These are phyloP conservation scores for Cervus canadensis DNA, from an alignment of 2,113 vertebrate species.

Conservation along the genomic window DNA sequence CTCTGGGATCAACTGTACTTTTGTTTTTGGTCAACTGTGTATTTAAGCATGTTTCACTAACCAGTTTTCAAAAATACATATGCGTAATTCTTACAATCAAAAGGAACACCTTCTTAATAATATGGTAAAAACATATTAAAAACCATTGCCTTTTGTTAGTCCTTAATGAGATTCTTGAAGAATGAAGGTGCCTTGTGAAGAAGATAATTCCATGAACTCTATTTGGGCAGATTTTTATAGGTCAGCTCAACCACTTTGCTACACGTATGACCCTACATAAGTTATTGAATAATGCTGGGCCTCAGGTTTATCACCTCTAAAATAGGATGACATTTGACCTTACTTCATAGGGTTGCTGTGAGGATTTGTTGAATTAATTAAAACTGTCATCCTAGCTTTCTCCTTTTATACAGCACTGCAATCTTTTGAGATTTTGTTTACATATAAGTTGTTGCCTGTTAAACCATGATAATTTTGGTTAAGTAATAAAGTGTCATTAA, in stretches of 20 bases:
- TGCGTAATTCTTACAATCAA: neutral
- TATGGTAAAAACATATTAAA: neutral
- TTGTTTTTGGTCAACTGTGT: neutral
- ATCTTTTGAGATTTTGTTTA: neutral
- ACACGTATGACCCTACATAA: neutral
- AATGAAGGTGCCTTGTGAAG: neutral
- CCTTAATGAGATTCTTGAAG: neutral
- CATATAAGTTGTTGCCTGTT: neutral
- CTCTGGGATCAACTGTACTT: neutral
- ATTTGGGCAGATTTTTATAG: neutral
- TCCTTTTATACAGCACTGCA: neutral
- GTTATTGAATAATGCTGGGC: neutral
- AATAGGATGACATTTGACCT: neutral
- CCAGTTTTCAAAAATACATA: neutral
- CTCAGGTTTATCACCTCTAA: constrained; percentile 8
- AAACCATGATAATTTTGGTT: neutral
- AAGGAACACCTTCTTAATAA: neutral
- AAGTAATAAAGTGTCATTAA: neutral
- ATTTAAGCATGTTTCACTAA: neutral
- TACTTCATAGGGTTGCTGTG: neutral
- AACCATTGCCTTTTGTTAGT: neutral
- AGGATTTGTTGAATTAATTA: neutral
- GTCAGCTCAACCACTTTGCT: neutral
- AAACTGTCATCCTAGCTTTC: neutral
- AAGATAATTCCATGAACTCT: neutral